A percentile compares a stretch with the other conserved stretches of the same genome.
Conservation (phyloP, 2,113 vertebrate species). For the Zeus faber region DNA sequence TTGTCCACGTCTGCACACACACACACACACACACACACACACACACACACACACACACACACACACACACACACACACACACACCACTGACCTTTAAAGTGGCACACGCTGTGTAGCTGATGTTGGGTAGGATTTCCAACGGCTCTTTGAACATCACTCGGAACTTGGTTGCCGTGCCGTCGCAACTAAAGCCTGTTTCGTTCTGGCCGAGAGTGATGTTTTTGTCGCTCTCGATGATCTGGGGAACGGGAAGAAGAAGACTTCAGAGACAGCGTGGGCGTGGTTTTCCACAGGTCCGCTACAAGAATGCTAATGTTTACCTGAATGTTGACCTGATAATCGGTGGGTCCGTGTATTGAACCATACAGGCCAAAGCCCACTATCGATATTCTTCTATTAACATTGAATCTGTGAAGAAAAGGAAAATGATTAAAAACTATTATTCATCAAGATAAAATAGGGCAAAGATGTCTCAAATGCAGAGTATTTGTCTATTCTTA, state of each 20-base stretch:
- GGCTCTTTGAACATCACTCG: conserved; percentile 96
- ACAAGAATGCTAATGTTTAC: conserved; percentile 63
- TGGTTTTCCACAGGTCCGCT: no score
- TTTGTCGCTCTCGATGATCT: conserved; percentile 94
- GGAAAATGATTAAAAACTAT: conserved; percentile 20
- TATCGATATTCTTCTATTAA: conserved; percentile 90
- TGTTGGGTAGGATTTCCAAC: conserved; percentile 86
- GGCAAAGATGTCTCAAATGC: no score
- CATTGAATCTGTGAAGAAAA: conserved; percentile 82
- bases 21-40: no score
- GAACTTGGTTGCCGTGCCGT: conserved; percentile 89
- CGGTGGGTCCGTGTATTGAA: conserved; percentile 92
- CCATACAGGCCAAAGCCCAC: conserved; percentile 95
- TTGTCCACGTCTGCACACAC: no score
- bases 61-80: no score
- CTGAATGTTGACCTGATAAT: conserved; percentile 97
- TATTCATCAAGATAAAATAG: no score
- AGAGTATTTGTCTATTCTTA: no score
- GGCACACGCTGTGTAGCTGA: conserved; percentile 92
- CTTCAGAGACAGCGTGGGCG: no score
- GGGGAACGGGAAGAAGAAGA: no score
- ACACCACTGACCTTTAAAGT: conserved; percentile 93
- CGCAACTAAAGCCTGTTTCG: conserved; percentile 92
- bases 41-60: no score
- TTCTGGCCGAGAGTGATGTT: conserved; percentile 89